phyloP scores from a whole-genome alignment of 2,113 vertebrate genomes.

The Lamprotornis superbus region DNA sequence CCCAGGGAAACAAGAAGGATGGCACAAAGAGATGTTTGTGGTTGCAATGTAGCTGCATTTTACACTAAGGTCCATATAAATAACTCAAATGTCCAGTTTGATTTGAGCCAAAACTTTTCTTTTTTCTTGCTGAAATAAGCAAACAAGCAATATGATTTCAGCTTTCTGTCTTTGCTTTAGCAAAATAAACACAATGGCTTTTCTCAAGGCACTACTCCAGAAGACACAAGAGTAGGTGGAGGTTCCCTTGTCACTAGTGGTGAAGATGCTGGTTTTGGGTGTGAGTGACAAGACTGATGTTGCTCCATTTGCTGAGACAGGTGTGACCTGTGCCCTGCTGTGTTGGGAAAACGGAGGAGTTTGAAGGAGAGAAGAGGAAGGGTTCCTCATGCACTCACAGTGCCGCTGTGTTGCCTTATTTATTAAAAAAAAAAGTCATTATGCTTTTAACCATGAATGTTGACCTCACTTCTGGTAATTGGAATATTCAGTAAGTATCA shows the following conservation, averaged over 20 bases:
- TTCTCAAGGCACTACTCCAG: background rate
- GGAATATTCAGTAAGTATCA: background rate
- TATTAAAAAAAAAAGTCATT: background rate
- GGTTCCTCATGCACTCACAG: background rate
- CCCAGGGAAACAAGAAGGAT: background rate
- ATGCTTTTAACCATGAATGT: background rate
- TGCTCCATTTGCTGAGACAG: background rate
- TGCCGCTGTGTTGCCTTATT: background rate
- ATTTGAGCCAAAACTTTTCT: background rate
- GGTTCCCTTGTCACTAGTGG: background rate
- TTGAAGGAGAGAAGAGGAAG: background rate
- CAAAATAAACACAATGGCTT: background rate
- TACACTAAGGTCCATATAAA: background rate
- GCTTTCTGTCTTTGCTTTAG: background rate
- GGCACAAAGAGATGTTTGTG: background rate
- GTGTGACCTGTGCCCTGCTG: accelerated
- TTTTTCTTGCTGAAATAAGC: background rate
- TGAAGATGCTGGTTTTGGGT: background rate
- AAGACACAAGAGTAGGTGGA: background rate
- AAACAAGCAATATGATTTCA: background rate
- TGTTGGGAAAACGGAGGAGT: background rate
- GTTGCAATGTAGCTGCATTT: background rate
- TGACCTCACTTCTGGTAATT: background rate
- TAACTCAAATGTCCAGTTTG: background rate
- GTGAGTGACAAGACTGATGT: background rate